These are phyloP conservation scores for Opisthograptis luteolata DNA, from an alignment of 2,888 invertebrate genomes.

Conservation along the genomic window DNA sequence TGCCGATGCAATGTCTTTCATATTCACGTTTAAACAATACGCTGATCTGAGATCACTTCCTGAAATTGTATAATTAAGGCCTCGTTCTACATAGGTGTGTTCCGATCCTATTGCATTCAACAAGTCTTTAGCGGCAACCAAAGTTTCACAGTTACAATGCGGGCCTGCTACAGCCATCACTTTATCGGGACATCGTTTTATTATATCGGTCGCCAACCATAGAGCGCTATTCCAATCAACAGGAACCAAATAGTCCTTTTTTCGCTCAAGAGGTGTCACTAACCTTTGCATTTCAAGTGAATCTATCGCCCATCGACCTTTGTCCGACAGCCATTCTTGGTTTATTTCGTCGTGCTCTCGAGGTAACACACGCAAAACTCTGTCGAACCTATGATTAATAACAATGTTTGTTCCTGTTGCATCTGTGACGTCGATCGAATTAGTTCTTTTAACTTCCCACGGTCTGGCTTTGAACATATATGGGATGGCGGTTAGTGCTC, in stretches of 20 bases:
- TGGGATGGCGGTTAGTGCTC: slow-evolving; percentile 98
- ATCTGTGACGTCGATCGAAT: slow-evolving; percentile 76
- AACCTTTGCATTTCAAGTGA: slow-evolving; percentile 97
- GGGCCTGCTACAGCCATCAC: slow-evolving; percentile 71
- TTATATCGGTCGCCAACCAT: slow-evolving; percentile 85
- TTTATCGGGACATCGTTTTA: slow-evolving; percentile 86
- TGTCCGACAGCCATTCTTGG: slow-evolving; percentile 99
- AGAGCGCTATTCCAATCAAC: slow-evolving; percentile 98
- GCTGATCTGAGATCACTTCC: slow-evolving; percentile 61
- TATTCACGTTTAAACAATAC: slow-evolving; percentile 79
- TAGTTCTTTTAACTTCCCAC: slow-evolving; percentile 95
- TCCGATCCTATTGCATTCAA: slow-evolving; percentile 68
- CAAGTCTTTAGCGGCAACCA: slow-evolving; percentile 71
- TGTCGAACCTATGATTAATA: slow-evolving; percentile 64
- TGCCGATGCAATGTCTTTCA: slow-evolving; percentile 90
- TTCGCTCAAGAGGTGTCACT: slow-evolving; percentile 95
- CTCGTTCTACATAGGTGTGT: slow-evolving; percentile 63
- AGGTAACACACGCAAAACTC: slow-evolving; percentile 67
- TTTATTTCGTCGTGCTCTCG: slow-evolving; percentile 85
- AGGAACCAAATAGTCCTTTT: slow-evolving; percentile 87
- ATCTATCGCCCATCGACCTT: slow-evolving; percentile 98
- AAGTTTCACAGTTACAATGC: slow-evolving; percentile 68
- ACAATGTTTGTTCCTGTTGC: slow-evolving; percentile 75
- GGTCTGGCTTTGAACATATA: slow-evolving; percentile 98
- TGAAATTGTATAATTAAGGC: slow-evolving; percentile 47